Evolutionary conservation across 1,140 invertebrate genomes (phyloP).

Genomic region (Drosophila carrolli): DNA sequence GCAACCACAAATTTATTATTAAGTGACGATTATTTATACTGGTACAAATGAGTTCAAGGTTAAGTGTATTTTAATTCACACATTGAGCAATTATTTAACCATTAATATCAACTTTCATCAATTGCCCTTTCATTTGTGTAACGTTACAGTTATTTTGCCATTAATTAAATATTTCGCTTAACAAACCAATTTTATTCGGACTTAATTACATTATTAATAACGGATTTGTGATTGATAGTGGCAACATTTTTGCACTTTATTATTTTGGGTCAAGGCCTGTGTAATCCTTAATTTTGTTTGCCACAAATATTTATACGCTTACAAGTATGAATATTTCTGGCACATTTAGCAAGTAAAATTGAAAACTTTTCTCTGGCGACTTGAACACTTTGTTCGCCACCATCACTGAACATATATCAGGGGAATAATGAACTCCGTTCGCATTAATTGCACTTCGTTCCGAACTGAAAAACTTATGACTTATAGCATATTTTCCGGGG

Average conservation of each 20-base stretch:
- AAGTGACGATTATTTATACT: too few species aligned
- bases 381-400: neutral
- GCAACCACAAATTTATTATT: too few species aligned
- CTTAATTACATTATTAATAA: neutral
- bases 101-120: conserved; percentile 1
- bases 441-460: conserved; percentile 29
- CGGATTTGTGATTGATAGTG: too few species aligned
- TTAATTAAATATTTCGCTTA: neutral
- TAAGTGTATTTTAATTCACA: neutral
- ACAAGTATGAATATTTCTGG: too few species aligned
- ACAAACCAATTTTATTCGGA: too few species aligned
- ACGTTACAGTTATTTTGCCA: neutral
- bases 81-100: neutral
- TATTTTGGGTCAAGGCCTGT: neutral
- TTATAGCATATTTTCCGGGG: conserved; percentile 13
- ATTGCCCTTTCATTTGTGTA: neutral
- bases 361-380: neutral
- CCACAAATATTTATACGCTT: neutral
- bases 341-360: neutral
- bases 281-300: neutral
- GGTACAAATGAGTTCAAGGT: neutral
- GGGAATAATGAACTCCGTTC: conserved; percentile 30
- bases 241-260: too few species aligned
- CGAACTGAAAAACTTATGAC: conserved; percentile 7
- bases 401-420: conserved; percentile 7